Base-by-base conservation (phyloP, 2,888 invertebrate species). In the Frankliniella intonsa region DNA sequence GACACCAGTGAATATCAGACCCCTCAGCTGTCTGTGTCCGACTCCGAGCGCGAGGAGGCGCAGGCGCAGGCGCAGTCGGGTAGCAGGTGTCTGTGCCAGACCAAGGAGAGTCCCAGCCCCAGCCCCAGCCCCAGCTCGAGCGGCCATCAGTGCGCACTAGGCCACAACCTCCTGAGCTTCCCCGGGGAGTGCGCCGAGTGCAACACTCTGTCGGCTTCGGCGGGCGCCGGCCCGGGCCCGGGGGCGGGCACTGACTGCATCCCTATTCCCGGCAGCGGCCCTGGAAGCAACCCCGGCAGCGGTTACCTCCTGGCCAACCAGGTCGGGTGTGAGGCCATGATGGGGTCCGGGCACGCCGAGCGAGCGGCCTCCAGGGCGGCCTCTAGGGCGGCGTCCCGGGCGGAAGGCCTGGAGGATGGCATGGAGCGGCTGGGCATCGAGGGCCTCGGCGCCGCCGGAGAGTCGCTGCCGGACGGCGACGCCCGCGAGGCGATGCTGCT, bases 281-380 rank as follows among this genome's bases (percentile, higher is more conserved):
- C 69, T 2, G 38, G 38, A 2, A 38, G 3, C 38, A 38, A 38
- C 38, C 38, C 38, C 38, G 38, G 38, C 62, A 62, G 92, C 84
- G 91, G 91, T 38, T 92, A 91, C 86, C 87, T 92, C 80, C 90
- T 93, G 86, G 91, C 92, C 12, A 91, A 91, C 84, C 91, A 91
- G 0, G 90, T 92, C 80, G 90, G 90, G 80, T 90, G 91, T 84
- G 91, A 91, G 84, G 90, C 88, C 0, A 90, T 91, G 0, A 86
- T 91, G 49, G 90, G 38, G 38, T 38, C 90, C 0, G 89, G 90
- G 38, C 38, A 38, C 69, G 90, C 90, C 83, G 89, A 89, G 38
- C 38, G 38, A 5, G 38, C 38, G 3, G 38, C 38, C 38, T 38
- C 38, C 38, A 2, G 38, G 38, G 38, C 38, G 38, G 38, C 38